These are phyloP conservation scores for Salpingus planirostris DNA, from an alignment of 2,888 invertebrate genomes.

Conservation along the genomic window DNA sequence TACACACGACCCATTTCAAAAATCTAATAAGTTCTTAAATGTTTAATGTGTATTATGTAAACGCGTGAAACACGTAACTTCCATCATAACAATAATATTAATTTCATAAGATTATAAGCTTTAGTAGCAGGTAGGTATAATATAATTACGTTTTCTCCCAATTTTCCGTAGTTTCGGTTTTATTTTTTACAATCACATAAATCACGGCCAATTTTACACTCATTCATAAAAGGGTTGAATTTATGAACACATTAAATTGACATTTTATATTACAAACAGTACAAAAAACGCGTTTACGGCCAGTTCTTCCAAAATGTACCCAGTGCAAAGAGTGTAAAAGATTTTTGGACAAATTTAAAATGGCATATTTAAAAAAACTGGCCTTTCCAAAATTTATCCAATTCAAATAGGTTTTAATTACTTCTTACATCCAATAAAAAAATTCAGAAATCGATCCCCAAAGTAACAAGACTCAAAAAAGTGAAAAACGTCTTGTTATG, in stretches of 20 bases:
- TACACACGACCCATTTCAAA: conserved; percentile 9
- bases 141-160: neutral
- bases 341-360: no score
- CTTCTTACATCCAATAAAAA: neutral
- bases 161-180: no score
- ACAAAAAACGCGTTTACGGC: no score
- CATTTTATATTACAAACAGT: conserved; percentile 24
- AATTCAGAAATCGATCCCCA: conserved; percentile 40
- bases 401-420: no score
- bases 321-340: no score
- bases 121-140: neutral
- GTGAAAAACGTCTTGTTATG: conserved; percentile 34
- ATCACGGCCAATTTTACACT: conserved; percentile 22
- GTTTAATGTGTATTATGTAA: neutral
- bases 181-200: conserved; percentile 18
- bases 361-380: no score
- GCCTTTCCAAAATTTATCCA: no score
- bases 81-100: neutral
- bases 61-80: no score
- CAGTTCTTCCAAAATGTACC: no score
- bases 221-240: conserved; percentile 20
- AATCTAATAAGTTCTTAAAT: neutral
- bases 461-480: conserved; percentile 36
- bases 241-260: conserved; percentile 40
- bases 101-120: neutral